Conservation (phyloP, 2,797 vertebrate species). For the Gallinago nigripennis region DNA sequence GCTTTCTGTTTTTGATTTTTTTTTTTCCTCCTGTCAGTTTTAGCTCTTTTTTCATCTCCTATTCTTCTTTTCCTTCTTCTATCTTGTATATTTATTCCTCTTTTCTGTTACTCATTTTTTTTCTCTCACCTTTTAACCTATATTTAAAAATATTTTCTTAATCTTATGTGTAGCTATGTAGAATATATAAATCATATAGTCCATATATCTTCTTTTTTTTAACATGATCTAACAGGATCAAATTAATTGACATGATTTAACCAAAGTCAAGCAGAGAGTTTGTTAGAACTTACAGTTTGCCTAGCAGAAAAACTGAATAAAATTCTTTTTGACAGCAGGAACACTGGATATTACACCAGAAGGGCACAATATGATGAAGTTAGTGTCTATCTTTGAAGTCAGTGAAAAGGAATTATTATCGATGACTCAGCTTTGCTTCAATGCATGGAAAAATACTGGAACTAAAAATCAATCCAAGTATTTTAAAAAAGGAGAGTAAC, state of each 20-base stretch:
- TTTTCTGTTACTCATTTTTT: not conserved
- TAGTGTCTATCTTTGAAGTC: not conserved
- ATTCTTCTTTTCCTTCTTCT: not conserved
- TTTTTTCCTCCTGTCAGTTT: not conserved
- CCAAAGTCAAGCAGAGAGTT: not conserved
- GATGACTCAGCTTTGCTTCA: not conserved
- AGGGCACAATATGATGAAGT: not conserved
- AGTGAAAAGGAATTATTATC: not conserved
- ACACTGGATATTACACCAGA: not conserved
- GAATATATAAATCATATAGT: not conserved
- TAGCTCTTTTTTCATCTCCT: not conserved
- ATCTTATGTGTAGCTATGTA: not conserved
- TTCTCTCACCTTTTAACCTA: not conserved
- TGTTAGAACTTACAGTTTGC: not conserved
- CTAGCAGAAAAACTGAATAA: not conserved
- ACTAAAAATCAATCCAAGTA: not conserved
- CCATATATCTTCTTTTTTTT: not conserved
- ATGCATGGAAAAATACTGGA: conserved; percentile 43
- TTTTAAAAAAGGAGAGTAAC: not conserved
- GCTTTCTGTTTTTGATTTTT: not conserved
- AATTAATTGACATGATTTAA: not conserved
- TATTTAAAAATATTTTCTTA: not conserved
- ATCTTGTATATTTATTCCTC: not conserved
- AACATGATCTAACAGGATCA: not conserved
- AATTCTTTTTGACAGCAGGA: not conserved